Evolutionary conservation across 2,888 invertebrate genomes (phyloP).

Genomic region (Syrista parreyssii): DNA sequence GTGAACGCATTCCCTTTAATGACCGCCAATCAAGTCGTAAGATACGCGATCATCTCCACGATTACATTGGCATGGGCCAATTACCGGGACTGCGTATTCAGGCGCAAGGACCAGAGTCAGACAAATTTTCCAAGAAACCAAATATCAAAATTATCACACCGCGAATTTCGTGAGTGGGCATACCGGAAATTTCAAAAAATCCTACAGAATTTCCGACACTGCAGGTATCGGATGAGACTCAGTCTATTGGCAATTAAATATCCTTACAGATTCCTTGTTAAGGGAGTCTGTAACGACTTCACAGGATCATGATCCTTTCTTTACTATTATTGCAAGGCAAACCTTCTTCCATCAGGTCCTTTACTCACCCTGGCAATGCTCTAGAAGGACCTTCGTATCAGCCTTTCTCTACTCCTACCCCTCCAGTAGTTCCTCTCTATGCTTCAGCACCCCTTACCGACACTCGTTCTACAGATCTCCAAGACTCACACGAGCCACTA

Average conservation of each 20-base stretch:
- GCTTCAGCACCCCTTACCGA: constrained; percentile 26
- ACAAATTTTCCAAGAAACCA: too few relatives aligned
- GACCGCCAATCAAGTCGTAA: constrained; percentile 61
- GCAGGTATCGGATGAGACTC: too few relatives aligned
- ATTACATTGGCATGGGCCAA: constrained; percentile 42
- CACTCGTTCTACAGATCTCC: constrained; percentile 4
- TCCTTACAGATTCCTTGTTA: too few relatives aligned
- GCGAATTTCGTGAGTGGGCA: too few relatives aligned
- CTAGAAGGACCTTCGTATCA: too few relatives aligned
- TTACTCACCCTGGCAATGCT: constrained; percentile 29
- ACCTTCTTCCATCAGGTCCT: constrained; percentile 56
- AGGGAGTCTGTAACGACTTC: constrained; percentile 49
- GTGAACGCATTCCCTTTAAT: constrained; percentile 64
- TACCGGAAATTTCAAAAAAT: too few relatives aligned
- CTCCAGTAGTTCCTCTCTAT: constrained; percentile 9
- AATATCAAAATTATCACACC: too few relatives aligned
- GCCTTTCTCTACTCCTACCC: constrained; percentile 15
- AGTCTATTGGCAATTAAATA: too few relatives aligned
- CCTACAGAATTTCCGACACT: too few relatives aligned
- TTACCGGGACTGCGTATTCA: not conserved
- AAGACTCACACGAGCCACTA: constrained; percentile 23
- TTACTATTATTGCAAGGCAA: constrained; percentile 61
- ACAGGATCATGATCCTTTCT: constrained; percentile 40
- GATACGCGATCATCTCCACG: constrained; percentile 62
- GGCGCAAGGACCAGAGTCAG: too few relatives aligned